Conservation (phyloP, 2,113 vertebrate genomes). For the Megaleporinus macrocephalus region DNA sequence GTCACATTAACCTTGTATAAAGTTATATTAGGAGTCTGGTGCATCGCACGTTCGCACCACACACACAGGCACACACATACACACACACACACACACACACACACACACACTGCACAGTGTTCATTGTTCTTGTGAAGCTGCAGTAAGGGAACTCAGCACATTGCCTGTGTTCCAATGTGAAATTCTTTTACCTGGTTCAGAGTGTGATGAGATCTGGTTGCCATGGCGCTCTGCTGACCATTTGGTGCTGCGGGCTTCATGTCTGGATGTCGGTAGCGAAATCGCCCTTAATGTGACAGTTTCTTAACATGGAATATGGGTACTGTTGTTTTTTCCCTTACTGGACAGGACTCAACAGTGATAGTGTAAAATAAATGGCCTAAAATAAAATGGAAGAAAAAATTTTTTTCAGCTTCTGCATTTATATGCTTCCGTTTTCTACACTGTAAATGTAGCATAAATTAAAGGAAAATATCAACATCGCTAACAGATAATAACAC, state of each 20-base stretch:
- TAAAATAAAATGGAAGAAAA: not conserved
- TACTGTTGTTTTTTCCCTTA: not conserved
- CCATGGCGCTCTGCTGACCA: slow-evolving; percentile 45
- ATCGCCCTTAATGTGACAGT: slow-evolving; percentile 1
- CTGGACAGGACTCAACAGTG: not conserved
- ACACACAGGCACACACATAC: not conserved
- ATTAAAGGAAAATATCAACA: not conserved
- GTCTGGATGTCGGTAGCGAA: not conserved
- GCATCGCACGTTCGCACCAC: slow-evolving; percentile 1
- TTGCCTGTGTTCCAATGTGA: slow-evolving; percentile 22
- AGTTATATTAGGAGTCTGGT: slow-evolving; percentile 47
- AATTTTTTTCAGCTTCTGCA: not conserved
- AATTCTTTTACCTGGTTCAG: slow-evolving; percentile 31
- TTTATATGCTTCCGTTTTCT: not conserved
- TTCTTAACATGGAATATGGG: not conserved
- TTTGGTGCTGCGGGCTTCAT: slow-evolving; percentile 15
- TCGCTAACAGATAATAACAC: not conserved
- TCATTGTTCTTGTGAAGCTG: slow-evolving; percentile 34
- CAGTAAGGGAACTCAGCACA: not conserved
- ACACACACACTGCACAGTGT: slow-evolving; percentile 10
- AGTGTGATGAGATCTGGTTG: slow-evolving; percentile 41
- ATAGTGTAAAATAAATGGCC: not conserved
- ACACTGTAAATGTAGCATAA: not conserved
- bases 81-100: slow-evolving; percentile 1
- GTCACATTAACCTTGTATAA: slow-evolving; percentile 53